A percentile compares a stretch with the other conserved stretches of the same genome.
Evolutionary conservation across 2,888 invertebrate species (phyloP).

Genomic region (Pecten maximus): DNA sequence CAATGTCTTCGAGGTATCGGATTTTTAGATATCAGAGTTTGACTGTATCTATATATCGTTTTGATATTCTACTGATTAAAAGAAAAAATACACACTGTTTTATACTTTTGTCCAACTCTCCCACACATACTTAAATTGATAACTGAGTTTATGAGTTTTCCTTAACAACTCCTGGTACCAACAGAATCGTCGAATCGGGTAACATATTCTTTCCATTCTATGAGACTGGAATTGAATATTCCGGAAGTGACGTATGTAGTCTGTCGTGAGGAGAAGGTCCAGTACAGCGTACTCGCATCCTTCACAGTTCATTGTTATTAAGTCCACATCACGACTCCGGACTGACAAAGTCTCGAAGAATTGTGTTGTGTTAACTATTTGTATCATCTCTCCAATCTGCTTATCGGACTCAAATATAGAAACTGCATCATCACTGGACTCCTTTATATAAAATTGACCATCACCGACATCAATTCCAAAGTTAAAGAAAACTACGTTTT

Average conservation of each 20-base stretch:
- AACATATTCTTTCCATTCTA: neutral
- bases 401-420: neutral
- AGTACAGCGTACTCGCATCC: neutral
- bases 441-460: neutral
- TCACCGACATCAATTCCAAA: neutral
- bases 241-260: constrained; percentile 31
- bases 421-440: neutral
- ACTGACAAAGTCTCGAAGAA: neutral
- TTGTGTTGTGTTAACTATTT: neutral
- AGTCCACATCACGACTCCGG: neutral
- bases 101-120: too few species aligned
- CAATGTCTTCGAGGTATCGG: too few species aligned
- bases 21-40: too few species aligned
- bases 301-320: neutral
- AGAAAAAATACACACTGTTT: too few species aligned
- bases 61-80: too few species aligned
- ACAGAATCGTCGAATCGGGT: neutral
- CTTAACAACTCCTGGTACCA: neutral
- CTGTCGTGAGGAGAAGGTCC: too few species aligned
- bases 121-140: too few species aligned
- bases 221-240: constrained; percentile 16
- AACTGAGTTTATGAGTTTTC: neutral
- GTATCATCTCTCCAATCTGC: neutral
- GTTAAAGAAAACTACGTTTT: neutral
- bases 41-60: too few species aligned